A percentile compares a stretch with the other conserved stretches of the same genome.
These are phyloP conservation scores for Nematolebias whitei DNA, from an alignment of 2,113 vertebrate genomes.

Conservation along the genomic window DNA sequence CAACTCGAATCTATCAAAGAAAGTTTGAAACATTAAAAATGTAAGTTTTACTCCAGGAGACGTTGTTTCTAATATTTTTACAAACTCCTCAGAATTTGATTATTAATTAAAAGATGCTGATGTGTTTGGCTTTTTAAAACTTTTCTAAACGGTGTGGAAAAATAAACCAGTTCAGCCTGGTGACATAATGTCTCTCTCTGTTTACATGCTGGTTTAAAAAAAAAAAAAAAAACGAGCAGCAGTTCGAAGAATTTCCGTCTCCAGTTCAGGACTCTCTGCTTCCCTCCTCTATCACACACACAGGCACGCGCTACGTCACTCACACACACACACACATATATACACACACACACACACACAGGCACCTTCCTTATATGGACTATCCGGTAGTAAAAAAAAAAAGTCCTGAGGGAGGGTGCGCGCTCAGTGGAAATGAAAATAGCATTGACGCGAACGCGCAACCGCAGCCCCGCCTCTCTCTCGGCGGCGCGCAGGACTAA, in stretches of 20 bases:
- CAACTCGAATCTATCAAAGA: too few species aligned
- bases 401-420: constrained; percentile 36
- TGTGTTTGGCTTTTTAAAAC: too few species aligned
- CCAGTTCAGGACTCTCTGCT: constrained; percentile 45
- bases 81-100: too few species aligned
- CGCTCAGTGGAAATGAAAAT: constrained; percentile 79
- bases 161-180: not conserved
- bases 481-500: constrained; percentile 18
- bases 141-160: not conserved
- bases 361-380: constrained; percentile 70
- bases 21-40: too few species aligned
- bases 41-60: too few species aligned
- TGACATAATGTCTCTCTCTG: too few species aligned
- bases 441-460: constrained; percentile 69
- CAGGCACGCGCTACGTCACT: not conserved
- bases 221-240: constrained; percentile 20
- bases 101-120: too few species aligned
- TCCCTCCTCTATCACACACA: not conserved
- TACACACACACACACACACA: constrained; percentile 5
- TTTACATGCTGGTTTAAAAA: constrained; percentile 64
- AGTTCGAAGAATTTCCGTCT: constrained; percentile 50
- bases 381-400: constrained; percentile 71
- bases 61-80: too few species aligned
- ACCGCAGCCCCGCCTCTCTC: constrained; percentile 24
- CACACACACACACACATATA: constrained; percentile 3